Evolutionary conservation across 1,140 invertebrate genomes (phyloP), one percentile per base, ranked within the genome.

Genomic region (Drosophila biarmipes): DNA sequence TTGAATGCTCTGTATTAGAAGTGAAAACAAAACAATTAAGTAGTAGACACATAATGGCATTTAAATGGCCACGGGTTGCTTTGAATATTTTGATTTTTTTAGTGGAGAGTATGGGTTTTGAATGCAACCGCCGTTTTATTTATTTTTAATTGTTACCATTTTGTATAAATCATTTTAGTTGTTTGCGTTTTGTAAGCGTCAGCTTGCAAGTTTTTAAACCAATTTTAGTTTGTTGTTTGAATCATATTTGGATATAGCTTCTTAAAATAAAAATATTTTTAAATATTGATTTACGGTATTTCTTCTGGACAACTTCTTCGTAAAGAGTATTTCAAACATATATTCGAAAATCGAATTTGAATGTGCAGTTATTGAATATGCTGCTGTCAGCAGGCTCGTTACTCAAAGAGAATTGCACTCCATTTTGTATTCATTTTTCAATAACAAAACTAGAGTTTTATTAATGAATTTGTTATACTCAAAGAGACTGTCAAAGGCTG

Each of bases 361-460:
- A 73, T 62, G 11, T 40, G 46, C 31, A 38, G 31, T 57, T 43
- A 42, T 54, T 42, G 31, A 29, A 48, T 68, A 31, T 29, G 4
- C 27, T 17, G 71, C 58, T 75, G 73, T 75, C 71, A 74, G 10
- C 40, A 67, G 58, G 53, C 53, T 66, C 61, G 62, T 75, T 58
- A 75, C 61, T 74, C 73, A 57, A 43, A 52, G 21, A 21, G 10
- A 75, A 27, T 27, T 40, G 7, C 46, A 45, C 29, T 57, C 53
- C 34, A 64, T 49, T 54, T 75, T 11, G 38, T 49, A 45, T 59
- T 58, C 31, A 37, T 46, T 61, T 42, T 61, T 37, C 21, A 61
- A 53, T 54, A 68, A 24, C 42, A 66, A 27, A 67, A 43, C 15
- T 19, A 10, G 55, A 67, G 35, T 19, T 31, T n/a, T 35, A 73